Percentiles rank a stretch among this genome's conserved stretches.
These are phyloP conservation scores for Orius insidiosus DNA, from an alignment of 1,140 invertebrate genomes.

Conservation along the genomic window DNA sequence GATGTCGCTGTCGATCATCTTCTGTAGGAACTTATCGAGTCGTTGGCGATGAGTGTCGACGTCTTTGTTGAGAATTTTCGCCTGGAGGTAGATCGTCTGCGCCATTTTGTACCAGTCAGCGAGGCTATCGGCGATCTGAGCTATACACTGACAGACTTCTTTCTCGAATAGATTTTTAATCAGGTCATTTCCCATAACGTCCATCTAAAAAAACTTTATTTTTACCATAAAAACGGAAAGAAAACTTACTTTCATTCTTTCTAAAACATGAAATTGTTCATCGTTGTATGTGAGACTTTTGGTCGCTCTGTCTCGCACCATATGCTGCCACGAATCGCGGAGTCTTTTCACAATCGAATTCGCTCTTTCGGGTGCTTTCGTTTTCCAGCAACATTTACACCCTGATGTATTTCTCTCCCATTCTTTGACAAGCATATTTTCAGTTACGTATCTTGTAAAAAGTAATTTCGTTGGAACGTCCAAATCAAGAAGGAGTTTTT, in stretches of 20 bases:
- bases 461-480: constrained; percentile 35
- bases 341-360: constrained; percentile 58
- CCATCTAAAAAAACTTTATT: no score
- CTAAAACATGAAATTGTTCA: constrained; percentile 82
- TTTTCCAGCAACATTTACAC: constrained; percentile 44
- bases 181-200: constrained; percentile 46
- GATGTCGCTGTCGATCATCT: constrained; percentile 18
- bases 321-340: constrained; percentile 80
- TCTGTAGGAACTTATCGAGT: constrained; percentile 22
- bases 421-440: constrained; percentile 42
- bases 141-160: constrained; percentile 45
- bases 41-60: constrained; percentile 34
- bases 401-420: constrained; percentile 51
- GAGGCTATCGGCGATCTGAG: constrained; percentile 47
- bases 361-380: constrained; percentile 47
- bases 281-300: constrained; percentile 74
- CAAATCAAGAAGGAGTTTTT: constrained; percentile 27
- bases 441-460: constrained; percentile 34
- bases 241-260: constrained; percentile 44
- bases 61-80: constrained; percentile 57
- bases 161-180: constrained; percentile 43
- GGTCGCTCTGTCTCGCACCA: constrained; percentile 69
- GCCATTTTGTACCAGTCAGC: constrained; percentile 75
- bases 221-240: constrained; percentile 24
- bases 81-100: constrained; percentile 54